Base-by-base conservation (phyloP, 2,113 vertebrate species). In the Sturnira hondurensis region DNA sequence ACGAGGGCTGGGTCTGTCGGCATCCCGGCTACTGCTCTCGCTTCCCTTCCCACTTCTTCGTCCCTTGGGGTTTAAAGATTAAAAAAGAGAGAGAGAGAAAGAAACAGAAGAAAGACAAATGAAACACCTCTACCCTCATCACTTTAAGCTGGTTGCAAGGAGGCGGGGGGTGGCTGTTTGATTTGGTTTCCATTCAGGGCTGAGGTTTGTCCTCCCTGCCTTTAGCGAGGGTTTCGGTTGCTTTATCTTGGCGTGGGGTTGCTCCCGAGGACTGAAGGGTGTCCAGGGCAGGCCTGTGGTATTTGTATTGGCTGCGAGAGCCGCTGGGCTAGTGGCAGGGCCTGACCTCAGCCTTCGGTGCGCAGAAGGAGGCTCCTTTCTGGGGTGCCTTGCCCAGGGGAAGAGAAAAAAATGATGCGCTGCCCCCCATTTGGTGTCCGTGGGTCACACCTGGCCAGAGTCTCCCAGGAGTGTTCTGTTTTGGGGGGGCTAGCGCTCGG, bases 251-350 rank as follows among this genome's bases (percentile, higher is more conserved):
- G 97, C 95, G 97, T 80, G 96, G 93, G 96, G 96, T 67, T 68
- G 65, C 86, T 91, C 61, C n/a, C 36, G 86, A 86, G 97, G 90
- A 86, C 93, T 41, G 90, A 36, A 89, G 77, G 65, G 85, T 96
- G 96, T 96, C 96, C 96, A 96, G 97, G 97, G 96, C 91, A 92
- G 89, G 95, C 87, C 68, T 85, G 89, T 0, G 56, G 65, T 97
- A 33, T 98, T 98, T 98, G 91, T 43, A 7, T 93, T 97, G 98
- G 98, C 98, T 92, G 38, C 65, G 38, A 38, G 80, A 63, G 56
- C 81, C 70, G 71, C 93, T 95, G 61, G 93, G 96, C 96, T 92
- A 93, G 47, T 47, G 76, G 89, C 91, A 86, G 0, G 16, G 71
- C 93, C 97, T 94, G 93, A 97, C 86, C 95, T 73, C 78, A 45